Conservation (phyloP, 2,797 vertebrate species). For the Sarcoramphus papa region DNA sequence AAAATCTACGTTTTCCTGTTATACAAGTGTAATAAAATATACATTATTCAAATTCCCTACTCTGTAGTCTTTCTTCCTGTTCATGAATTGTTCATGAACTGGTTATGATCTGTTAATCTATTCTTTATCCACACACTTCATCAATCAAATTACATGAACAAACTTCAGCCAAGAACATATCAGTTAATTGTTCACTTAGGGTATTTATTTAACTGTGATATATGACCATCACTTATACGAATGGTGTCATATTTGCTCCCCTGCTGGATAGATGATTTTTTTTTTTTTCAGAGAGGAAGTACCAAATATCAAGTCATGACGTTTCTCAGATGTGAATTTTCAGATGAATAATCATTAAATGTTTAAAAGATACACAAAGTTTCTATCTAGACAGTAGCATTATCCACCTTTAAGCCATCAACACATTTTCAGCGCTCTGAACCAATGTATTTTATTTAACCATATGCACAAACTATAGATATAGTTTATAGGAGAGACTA, state of each 20-base stretch:
- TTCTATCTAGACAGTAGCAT: background rate
- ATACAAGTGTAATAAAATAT: background rate
- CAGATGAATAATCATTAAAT: background rate
- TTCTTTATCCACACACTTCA: constrained; percentile 14
- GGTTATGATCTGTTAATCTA: constrained; percentile 17
- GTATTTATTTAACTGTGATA: background rate
- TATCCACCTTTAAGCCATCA: background rate
- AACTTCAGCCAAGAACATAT: constrained; percentile 6
- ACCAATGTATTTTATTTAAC: background rate
- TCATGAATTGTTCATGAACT: background rate
- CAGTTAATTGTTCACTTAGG: background rate
- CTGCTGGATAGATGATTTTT: background rate
- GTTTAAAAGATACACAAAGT: background rate
- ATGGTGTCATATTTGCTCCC: background rate
- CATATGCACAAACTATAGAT: background rate
- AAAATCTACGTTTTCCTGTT: background rate
- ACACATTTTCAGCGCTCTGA: background rate
- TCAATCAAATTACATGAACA: background rate
- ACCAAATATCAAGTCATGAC: background rate
- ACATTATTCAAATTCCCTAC: background rate
- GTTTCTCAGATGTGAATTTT: background rate
- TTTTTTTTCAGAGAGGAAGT: background rate
- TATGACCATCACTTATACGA: background rate
- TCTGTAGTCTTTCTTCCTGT: background rate
- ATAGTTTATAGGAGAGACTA: background rate